Percentiles rank a stretch among this genome's conserved stretches.
These are phyloP conservation scores for Nixonia krombeini DNA, from an alignment of 1,140 invertebrate species.

Conservation along the genomic window DNA sequence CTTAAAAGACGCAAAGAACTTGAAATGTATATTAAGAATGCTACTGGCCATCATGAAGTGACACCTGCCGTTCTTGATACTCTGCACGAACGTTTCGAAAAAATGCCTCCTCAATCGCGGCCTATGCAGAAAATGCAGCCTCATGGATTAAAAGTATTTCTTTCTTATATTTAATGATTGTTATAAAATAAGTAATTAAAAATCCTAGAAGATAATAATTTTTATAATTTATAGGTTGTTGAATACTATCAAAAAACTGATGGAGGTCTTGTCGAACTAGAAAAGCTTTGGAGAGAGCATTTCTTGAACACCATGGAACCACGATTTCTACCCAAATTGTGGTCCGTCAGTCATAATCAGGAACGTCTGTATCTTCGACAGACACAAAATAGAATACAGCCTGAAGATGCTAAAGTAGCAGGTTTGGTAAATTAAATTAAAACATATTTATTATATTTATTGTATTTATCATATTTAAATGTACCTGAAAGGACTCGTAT, in stretches of 20 bases:
- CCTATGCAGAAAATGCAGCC: slow-evolving; percentile 42
- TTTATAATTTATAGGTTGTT: slow-evolving; percentile 75
- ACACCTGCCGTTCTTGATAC: slow-evolving; percentile 69
- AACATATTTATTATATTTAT: slow-evolving; percentile 44
- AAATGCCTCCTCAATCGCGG: slow-evolving; percentile 11
- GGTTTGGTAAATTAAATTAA: slow-evolving; percentile 50
- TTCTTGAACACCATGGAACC: slow-evolving; percentile 84
- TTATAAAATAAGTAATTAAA: slow-evolving; percentile 4
- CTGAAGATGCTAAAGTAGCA: slow-evolving; percentile 62
- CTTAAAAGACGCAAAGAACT: slow-evolving; percentile 70
- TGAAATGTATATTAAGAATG: slow-evolving; percentile 69
- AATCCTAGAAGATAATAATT: slow-evolving; percentile 3
- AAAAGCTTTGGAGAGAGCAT: slow-evolving; percentile 83
- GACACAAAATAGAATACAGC: slow-evolving; percentile 63
- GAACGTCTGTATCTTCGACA: slow-evolving; percentile 67
- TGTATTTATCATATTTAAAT: too few species aligned
- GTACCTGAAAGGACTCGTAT: slow-evolving; percentile 57
- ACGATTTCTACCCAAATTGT: slow-evolving; percentile 79
- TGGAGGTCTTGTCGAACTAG: slow-evolving; percentile 78
- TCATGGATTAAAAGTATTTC: slow-evolving; percentile 59
- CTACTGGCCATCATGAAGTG: slow-evolving; percentile 63
- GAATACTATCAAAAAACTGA: slow-evolving; percentile 73
- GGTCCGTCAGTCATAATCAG: slow-evolving; percentile 83
- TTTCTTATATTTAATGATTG: not conserved
- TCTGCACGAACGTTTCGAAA: slow-evolving; percentile 60